Base-by-base conservation (phyloP, 2,113 vertebrate species). In the Sturnira hondurensis region DNA sequence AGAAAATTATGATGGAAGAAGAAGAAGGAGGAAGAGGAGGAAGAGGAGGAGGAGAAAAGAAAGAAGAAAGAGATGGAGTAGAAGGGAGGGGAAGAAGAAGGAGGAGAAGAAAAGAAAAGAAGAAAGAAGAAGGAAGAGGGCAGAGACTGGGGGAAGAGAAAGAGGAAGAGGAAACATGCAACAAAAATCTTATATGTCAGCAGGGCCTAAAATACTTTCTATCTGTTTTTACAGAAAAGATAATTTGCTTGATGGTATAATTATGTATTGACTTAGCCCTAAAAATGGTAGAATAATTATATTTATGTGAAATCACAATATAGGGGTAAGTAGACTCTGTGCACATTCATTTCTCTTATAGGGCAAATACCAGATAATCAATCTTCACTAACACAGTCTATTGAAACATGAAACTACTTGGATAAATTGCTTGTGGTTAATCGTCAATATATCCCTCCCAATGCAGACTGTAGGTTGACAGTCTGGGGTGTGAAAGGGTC, bases 251-350 rank as follows among this genome's bases (percentile, higher is more conserved):
- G 47, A 43, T 63, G 19, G 50, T 89, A 36, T 93, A 86, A 94
- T 68, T 91, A 73, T 65, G 8, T 71, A 52, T 88, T 96, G 19
- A 88, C 22, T 74, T 89, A 67, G 24, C n/a, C 31, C 47, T 86
- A 89, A 11, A 36, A 94, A 91, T 93, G 85, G 28, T 80, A 63
- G 58, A 88, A 58, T 54, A 89, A 76, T 93, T 31, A 1, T 76
- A 67, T 92, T 94, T 93, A 63, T 67, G 56, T 93, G 43, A 94
- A 94, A 89, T 91, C 15, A 41, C 38, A 89, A 86, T 96, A 89
- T 65, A 83, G 9, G 26, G 54, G 10, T 91, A 31, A 95, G 86
- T 54, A 67, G 43, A 73, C 9, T 28, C 17, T 52, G 45, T 13
- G 20, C 28, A 73, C 36, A 63, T 86, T 80, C 28, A 83, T 95